Percentiles rank a stretch among this genome's conserved stretches.
Conservation (phyloP, 2,113 vertebrate species). For the Burhinus oedicnemus region DNA sequence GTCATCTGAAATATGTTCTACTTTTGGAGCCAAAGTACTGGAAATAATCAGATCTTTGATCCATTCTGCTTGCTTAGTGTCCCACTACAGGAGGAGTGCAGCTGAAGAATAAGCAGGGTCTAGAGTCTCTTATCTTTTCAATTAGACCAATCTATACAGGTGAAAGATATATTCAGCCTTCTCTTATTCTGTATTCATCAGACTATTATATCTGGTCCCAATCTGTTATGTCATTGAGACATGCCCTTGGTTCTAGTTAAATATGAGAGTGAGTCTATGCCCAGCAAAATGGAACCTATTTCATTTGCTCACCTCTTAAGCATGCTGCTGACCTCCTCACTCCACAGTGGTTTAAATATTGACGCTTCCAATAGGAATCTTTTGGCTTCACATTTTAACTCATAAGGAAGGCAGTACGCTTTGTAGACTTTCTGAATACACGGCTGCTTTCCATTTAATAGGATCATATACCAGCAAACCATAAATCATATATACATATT, state of each 20-base stretch:
- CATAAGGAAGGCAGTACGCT: accelerated
- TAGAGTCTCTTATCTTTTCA: background rate
- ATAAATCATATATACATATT: conserved; percentile 15
- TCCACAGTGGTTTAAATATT: background rate
- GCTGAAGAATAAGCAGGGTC: background rate
- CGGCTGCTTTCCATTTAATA: conserved; percentile 2
- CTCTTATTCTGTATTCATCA: background rate
- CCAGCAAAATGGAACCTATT: background rate
- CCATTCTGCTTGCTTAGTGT: background rate
- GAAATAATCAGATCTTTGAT: background rate
- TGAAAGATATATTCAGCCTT: background rate
- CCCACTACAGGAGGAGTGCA: background rate
- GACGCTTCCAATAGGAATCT: background rate
- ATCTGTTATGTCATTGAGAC: background rate
- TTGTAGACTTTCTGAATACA: background rate
- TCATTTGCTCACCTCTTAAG: background rate
- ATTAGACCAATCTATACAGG: background rate
- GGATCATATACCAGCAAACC: background rate
- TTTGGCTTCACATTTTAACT: background rate
- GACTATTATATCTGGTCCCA: background rate
- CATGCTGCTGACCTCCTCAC: background rate
- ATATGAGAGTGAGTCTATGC: background rate
- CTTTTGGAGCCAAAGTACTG: background rate
- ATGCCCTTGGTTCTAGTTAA: background rate
- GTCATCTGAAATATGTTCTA: background rate